These are phyloP conservation scores for Meriones psammophilus DNA, from an alignment of 2,797 vertebrate species.

Conservation along the genomic window DNA sequence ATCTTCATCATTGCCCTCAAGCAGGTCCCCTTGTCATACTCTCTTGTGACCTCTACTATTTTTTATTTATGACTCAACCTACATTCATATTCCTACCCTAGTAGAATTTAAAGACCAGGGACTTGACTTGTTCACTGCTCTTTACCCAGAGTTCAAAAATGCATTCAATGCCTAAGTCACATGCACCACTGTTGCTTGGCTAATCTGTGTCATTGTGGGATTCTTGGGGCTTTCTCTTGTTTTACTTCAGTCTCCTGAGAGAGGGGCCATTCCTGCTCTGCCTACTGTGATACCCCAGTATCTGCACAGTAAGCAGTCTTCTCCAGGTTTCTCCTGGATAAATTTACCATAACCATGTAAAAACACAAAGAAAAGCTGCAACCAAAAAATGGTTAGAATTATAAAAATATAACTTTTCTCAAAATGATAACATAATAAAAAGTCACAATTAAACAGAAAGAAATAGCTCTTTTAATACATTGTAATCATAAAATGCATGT, in stretches of 20 bases:
- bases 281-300: not conserved
- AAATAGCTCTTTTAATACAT: not conserved
- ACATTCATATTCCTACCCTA: not conserved
- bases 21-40: not conserved
- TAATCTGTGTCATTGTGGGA: not conserved
- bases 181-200: not conserved
- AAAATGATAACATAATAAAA: constrained; percentile 37
- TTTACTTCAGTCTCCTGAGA: not conserved
- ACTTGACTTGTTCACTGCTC: constrained; percentile 7
- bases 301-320: not conserved
- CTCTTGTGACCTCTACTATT: not conserved
- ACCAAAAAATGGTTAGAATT: constrained; percentile 26
- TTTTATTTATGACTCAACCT: not conserved
- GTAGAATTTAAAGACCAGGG: not conserved
- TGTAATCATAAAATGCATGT: constrained; percentile 5
- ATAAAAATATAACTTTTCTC: constrained; percentile 10
- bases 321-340: not conserved
- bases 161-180: not conserved
- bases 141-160: not conserved
- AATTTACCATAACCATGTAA: not conserved
- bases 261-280: not conserved
- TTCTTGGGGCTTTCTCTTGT: not conserved
- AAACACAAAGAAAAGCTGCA: constrained; percentile 2
- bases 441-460: constrained; percentile 34
- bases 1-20: not conserved